Evolutionary conservation across 2,888 invertebrate genomes (phyloP), one percentile per base, ranked within the genome.

Genomic region (Arrhopalites spinosus): DNA sequence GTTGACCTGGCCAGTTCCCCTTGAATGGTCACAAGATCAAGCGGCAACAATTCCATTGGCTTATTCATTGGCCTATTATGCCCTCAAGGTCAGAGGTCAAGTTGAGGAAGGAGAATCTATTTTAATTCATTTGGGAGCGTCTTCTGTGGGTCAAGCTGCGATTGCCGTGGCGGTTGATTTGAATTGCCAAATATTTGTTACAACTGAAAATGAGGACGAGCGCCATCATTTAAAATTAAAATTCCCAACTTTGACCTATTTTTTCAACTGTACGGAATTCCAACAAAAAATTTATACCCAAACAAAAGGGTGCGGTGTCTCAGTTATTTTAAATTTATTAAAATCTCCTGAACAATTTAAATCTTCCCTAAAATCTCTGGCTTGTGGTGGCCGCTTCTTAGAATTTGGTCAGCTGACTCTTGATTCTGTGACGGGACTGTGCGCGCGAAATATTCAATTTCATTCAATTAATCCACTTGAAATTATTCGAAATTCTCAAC

Each of bases 371-470:
- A 86, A 90, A 2, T 91, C 91, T 80, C 85, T 91, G 15, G 89
- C 88, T 0, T 81, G 81, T 1, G 86, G 88, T 0, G 91, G 94
- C 11, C 87, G 90, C 75, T 95, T 95, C 86, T 85, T 94, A 69
- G 95, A 95, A 86, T 94, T 95, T 27, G 72, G 63, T 8, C 23
- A 56, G n/a, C 43, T 72, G n/a, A 23, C 56, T 30, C 8, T 20
- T 7, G 36, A 29, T 66, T 90, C 91, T 2, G 87, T 91, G n/a
- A 87, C 95, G 45, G 74, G 67, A 5, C 97, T 98, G 98, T 90
- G 95, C 0, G 87, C 98, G 83, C 96, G 95, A 86, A 98, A 98
- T 86, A 93, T 95, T 20, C 91, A 95, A 20, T 96, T 98, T 90
- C 97, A 98, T 87, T 98, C 98, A 81, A 96, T 98, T 84, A 87